Conservation (phyloP, 2,888 invertebrate genomes). For the Caenorhabditis auriculariae region DNA sequence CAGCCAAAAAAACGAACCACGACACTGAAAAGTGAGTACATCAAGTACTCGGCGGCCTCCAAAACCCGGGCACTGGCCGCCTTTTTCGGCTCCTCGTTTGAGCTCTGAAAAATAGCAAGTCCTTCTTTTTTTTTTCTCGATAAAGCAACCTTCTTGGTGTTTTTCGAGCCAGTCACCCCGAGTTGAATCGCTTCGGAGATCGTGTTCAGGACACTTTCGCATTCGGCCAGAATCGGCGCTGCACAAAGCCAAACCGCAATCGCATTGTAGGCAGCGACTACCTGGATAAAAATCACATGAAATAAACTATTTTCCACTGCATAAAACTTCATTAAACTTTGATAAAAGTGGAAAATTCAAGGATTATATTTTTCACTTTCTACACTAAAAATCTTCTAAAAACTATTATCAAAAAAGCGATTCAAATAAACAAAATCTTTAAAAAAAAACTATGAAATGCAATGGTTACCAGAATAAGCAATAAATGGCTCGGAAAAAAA, state of each 20-base stretch:
- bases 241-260: constrained; percentile 82
- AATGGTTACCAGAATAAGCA: too few relatives aligned
- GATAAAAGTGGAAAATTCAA: too few relatives aligned
- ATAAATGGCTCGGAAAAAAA: too few relatives aligned
- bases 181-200: constrained; percentile 94
- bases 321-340: too few relatives aligned
- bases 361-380: too few relatives aligned
- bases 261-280: constrained; percentile 73
- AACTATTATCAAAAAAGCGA: too few relatives aligned
- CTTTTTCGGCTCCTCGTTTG: constrained; percentile 17
- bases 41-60: constrained; percentile 91
- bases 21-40: constrained; percentile 70
- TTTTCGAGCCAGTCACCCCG: constrained; percentile 92
- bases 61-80: constrained; percentile 93
- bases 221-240: constrained; percentile 84
- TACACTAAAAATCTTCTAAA: too few relatives aligned
- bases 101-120: too few relatives aligned
- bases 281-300: too few relatives aligned
- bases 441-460: background rate
- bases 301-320: too few relatives aligned
- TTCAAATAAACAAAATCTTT: background rate
- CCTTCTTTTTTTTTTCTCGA: too few relatives aligned
- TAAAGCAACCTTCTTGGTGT: too few relatives aligned
- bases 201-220: constrained; percentile 86
- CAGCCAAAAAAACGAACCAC: constrained; percentile 25